These are phyloP conservation scores for Chironomus tepperi DNA, from an alignment of 1,140 invertebrate genomes.

Conservation along the genomic window DNA sequence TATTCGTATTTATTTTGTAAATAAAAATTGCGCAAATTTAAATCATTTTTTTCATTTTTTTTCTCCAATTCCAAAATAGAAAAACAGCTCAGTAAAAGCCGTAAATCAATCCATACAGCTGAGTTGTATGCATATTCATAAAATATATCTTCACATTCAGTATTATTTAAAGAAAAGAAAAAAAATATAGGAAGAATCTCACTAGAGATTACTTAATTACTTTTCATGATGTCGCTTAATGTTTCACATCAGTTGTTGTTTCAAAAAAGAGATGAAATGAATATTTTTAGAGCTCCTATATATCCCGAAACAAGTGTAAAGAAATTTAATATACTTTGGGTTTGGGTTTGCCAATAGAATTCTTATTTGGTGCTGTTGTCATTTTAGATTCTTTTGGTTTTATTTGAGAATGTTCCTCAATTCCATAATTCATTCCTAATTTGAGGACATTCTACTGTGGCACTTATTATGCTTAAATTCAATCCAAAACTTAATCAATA, in stretches of 20 bases:
- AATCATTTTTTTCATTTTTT: neutral
- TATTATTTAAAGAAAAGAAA: constrained; percentile 1
- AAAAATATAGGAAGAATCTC: neutral
- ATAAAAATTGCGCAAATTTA: neutral
- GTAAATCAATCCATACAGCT: constrained; percentile 2
- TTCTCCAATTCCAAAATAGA: neutral
- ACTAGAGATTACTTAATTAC: constrained; percentile 19
- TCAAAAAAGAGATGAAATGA: neutral
- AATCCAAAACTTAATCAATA: too few relatives aligned
- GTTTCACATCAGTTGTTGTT: constrained; percentile 13
- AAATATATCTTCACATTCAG: neutral
- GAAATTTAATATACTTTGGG: too few relatives aligned
- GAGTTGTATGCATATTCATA: neutral
- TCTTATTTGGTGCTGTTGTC: too few relatives aligned
- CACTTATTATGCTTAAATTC: too few relatives aligned
- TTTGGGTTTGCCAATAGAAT: too few relatives aligned
- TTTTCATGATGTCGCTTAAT: constrained; percentile 23
- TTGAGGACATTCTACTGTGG: too few relatives aligned
- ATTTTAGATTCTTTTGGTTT: too few relatives aligned
- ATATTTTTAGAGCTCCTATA: constrained; percentile 6
- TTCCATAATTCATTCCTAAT: too few relatives aligned
- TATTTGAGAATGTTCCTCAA: too few relatives aligned
- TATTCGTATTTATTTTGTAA: neutral
- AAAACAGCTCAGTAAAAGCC: constrained; percentile 15
- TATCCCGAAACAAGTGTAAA: too few relatives aligned